A percentile compares a stretch with the other conserved stretches of the same genome.
phyloP scores from a whole-genome alignment of 2,113 vertebrate genomes.

The Seriola aureovittata region DNA sequence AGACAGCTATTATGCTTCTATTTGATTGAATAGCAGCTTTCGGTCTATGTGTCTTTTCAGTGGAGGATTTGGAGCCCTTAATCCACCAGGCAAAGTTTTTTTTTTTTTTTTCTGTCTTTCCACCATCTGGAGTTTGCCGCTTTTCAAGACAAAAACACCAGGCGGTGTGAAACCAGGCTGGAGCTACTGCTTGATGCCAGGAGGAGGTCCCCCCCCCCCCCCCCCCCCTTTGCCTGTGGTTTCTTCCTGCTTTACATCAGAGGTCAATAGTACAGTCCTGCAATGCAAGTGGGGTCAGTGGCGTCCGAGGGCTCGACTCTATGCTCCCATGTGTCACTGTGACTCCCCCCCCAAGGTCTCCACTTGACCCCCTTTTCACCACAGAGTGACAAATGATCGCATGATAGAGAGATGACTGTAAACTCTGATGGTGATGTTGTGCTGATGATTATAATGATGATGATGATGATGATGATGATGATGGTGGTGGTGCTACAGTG shows the following conservation, averaged over 20 bases:
- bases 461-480: conserved; percentile 17
- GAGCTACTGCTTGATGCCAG: conserved; percentile 69
- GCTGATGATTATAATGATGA: conserved; percentile 24
- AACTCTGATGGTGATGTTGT: conserved; percentile 29
- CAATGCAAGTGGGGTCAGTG: conserved; percentile 46
- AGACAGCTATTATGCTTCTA: conserved; percentile 76
- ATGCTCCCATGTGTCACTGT: conserved; percentile 6
- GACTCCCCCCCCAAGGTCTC: not conserved
- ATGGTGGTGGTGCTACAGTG: conserved; percentile 39
- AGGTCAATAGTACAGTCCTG: conserved; percentile 65
- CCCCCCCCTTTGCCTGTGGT: conserved; percentile 30
- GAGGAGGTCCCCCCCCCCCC: conserved; percentile 24
- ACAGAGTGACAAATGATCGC: conserved; percentile 22
- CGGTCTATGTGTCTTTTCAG: conserved; percentile 80
- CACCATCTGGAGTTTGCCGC: conserved; percentile 86
- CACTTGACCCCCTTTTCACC: conserved; percentile 9
- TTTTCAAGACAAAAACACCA: conserved; percentile 83
- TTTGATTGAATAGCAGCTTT: conserved; percentile 80
- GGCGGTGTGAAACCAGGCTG: conserved; percentile 77
- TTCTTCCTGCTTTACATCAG: conserved; percentile 65
- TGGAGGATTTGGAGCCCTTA: conserved; percentile 83
- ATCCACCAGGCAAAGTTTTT: conserved; percentile 84
- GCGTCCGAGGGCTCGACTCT: conserved; percentile 9
- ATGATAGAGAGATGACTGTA: conserved; percentile 43
- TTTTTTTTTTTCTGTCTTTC: conserved; percentile 50